Conservation (phyloP, 2,797 vertebrate species). For the Clarias laeviceps region DNA sequence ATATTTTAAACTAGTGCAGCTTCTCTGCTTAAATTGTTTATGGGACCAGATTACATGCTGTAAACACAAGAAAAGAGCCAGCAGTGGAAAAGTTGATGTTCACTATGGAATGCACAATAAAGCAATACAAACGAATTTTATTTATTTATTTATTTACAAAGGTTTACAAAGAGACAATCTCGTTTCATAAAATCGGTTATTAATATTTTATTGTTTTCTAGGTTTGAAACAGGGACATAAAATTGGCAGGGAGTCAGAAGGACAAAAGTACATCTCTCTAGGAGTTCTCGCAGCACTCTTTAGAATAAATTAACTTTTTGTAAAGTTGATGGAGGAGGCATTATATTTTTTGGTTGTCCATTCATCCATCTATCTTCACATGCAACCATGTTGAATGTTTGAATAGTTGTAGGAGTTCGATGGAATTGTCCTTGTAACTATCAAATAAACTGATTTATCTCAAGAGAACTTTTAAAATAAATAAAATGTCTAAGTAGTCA, state of each 20-base stretch:
- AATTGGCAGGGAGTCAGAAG: neutral
- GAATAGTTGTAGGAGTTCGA: neutral
- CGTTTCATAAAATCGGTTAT: neutral
- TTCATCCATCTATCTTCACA: neutral
- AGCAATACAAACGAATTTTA: conserved; percentile 22
- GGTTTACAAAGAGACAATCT: neutral
- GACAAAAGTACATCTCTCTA: neutral
- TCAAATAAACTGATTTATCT: neutral
- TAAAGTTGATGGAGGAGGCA: neutral
- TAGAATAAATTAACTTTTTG: neutral
- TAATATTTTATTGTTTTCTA: conserved; percentile 4
- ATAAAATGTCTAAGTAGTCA: too few species aligned
- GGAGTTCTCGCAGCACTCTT: neutral
- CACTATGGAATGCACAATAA: conserved; percentile 46
- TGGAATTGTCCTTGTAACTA: neutral
- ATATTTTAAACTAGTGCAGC: conserved; percentile 61
- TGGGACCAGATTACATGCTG: conserved; percentile 46
- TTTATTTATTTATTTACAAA: neutral
- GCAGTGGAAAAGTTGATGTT: conserved; percentile 49
- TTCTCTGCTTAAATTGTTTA: conserved; percentile 56
- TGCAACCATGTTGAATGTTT: neutral
- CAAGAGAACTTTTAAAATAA: too few species aligned
- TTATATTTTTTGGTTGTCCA: neutral
- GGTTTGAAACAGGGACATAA: neutral
- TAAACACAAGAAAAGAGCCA: conserved; percentile 52